These are phyloP conservation scores for Porites lutea DNA, from an alignment of 64 coral and sea anemone genomes.

Conservation along the genomic window DNA sequence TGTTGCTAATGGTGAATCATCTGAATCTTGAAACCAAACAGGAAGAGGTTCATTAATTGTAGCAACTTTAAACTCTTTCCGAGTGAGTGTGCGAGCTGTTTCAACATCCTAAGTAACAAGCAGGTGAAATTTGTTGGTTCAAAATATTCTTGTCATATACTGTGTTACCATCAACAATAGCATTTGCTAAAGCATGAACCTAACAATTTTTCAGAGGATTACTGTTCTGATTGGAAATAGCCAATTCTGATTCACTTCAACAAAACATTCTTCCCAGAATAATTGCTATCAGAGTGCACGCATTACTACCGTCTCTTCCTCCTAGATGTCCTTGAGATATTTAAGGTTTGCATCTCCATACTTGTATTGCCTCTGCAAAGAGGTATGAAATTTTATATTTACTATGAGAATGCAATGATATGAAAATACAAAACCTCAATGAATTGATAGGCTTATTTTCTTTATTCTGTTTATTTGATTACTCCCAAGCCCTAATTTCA, in stretches of 20 bases:
- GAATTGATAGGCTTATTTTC: neutral
- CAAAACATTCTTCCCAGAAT: neutral
- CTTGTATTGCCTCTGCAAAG: neutral
- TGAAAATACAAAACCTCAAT: neutral
- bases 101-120: no score
- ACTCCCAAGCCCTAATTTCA: neutral
- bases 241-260: neutral
- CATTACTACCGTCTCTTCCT: neutral
- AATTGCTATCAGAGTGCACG: neutral
- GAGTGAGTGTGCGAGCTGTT: neutral
- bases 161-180: neutral
- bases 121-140: no score
- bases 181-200: slow-evolving; percentile 3
- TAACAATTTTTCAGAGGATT: neutral
- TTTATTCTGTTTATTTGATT: slow-evolving; percentile 2
- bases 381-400: neutral
- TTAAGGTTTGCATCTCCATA: neutral
- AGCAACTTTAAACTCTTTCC: neutral
- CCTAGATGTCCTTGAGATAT: neutral
- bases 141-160: no score
- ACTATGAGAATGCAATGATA: neutral
- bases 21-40: neutral
- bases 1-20: slow-evolving; percentile 19
- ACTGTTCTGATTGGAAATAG: neutral
- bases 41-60: no score